A percentile compares a stretch with the other conserved stretches of the same genome.
Conservation (phyloP, 2,888 invertebrate species). For the Ceramica pisi region DNA sequence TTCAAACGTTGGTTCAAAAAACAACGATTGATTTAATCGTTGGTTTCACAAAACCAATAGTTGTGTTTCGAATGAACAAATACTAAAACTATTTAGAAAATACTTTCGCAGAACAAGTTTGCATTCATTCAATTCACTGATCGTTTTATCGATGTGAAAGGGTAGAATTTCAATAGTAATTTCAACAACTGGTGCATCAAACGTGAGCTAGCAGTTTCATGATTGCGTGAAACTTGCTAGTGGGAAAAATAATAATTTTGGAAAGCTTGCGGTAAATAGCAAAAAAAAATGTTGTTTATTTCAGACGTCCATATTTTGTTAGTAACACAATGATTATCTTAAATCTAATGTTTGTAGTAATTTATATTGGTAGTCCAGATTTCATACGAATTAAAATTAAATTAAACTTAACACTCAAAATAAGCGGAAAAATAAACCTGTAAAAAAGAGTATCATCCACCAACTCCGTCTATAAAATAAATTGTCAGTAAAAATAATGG, state of each 20-base stretch:
- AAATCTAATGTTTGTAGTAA: too few relatives aligned
- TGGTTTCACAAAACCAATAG: neutral
- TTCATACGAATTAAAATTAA: too few relatives aligned
- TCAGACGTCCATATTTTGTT: too few relatives aligned
- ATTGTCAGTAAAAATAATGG: slow-evolving; percentile 5
- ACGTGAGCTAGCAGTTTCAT: neutral
- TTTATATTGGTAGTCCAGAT: too few relatives aligned
- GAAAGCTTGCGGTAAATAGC: neutral
- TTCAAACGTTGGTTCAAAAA: neutral
- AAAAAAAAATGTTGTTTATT: too few relatives aligned
- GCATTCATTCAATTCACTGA: neutral
- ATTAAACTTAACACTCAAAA: too few relatives aligned
- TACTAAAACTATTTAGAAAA: slow-evolving; percentile 7
- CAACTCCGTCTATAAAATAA: slow-evolving; percentile 5
- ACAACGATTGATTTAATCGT: neutral
- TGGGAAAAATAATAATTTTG: neutral
- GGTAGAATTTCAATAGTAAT: slow-evolving; percentile 5
- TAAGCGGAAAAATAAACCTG: neutral
- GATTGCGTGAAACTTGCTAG: neutral
- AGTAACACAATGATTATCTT: too few relatives aligned
- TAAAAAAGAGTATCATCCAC: neutral
- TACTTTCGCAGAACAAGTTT: neutral
- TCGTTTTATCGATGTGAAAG: slow-evolving; percentile 3
- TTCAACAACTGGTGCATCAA: neutral
- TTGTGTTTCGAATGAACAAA: neutral